These are phyloP conservation scores for Hycleus cichorii DNA, from an alignment of 1,140 invertebrate species.

Conservation along the genomic window DNA sequence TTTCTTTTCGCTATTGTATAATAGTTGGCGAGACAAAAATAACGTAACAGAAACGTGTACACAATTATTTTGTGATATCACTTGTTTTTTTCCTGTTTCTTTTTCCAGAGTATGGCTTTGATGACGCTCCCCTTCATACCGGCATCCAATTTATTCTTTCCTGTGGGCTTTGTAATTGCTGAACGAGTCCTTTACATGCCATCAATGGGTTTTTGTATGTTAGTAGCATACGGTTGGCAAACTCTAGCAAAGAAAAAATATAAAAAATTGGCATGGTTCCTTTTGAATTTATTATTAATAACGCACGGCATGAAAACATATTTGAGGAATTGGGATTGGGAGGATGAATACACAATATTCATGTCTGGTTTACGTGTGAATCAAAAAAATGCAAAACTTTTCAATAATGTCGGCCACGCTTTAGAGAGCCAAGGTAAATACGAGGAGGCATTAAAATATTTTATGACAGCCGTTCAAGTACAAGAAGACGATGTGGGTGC, in stretches of 20 bases:
- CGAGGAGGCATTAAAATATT: constrained; percentile 82
- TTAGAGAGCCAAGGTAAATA: constrained; percentile 79
- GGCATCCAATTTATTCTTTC: constrained; percentile 94
- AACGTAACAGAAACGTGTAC: no score
- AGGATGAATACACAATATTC: constrained; percentile 88
- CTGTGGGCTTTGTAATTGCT: constrained; percentile 95
- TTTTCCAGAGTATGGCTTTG: constrained; percentile 66
- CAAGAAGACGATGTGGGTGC: constrained; percentile 92
- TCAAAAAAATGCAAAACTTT: constrained; percentile 87
- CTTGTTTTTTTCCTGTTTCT: not conserved
- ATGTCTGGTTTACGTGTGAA: constrained; percentile 87
- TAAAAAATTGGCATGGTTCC: constrained; percentile 55
- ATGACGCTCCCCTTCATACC: constrained; percentile 89
- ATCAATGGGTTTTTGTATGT: constrained; percentile 94
- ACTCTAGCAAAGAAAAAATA: constrained; percentile 45
- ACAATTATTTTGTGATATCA: no score
- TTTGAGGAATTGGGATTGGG: constrained; percentile 84
- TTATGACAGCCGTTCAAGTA: constrained; percentile 86
- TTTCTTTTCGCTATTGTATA: not conserved
- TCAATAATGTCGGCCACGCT: constrained; percentile 95
- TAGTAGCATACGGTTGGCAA: constrained; percentile 74
- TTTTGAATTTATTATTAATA: constrained; percentile 60
- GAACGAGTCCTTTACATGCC: constrained; percentile 94
- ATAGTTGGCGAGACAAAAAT: no score
- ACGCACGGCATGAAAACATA: constrained; percentile 76